Base-by-base conservation (phyloP, 2,888 invertebrate genomes). In the Pseudococcus longispinus region DNA sequence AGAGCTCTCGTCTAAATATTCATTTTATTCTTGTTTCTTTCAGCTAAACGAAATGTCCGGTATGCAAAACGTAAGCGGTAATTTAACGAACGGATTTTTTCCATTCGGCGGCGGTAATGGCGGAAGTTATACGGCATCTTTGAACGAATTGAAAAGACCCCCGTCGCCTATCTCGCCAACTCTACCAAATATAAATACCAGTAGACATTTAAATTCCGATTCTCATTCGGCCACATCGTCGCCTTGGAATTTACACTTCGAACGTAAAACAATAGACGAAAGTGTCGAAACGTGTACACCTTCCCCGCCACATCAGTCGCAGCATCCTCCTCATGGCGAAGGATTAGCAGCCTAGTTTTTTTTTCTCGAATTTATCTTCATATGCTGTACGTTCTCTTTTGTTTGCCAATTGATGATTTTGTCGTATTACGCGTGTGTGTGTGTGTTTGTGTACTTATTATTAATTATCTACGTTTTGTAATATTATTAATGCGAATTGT, bases 21-120 rank as follows among this genome's bases (percentile, higher is more conserved):
- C 6, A 8, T 70, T 9, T 18, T 18, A 15, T n/a, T n/a, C n/a
- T 32, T 80, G 60, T 11, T 65, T 26, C 13, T 82, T 92, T 89
- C 93, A 95, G 95, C 92, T 95, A 91, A 95, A 94, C 92, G 95
- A 95, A 92, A 95, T 95, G 92, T 94, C 95, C 89, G 94, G 94
- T 89, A 94, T 95, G 90, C 95, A 95, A 90, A 89, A 89, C 85
- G 90, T 89, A 60, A 94, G 93, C 90, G 94, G 93, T 89, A 94
- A 94, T 90, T 88, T 88, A 88, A 88, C 88, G 87, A 95, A 94
- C 92, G 91, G 90, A 91, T 88, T 88, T 87, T 88, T 89, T 32
- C 89, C 95, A 90, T 96, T 95, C 91, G 94, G 95, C 77, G 94
- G 95, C 29, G 37, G 32, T 55, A 51, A 42, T 29, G 55, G 74